Base-by-base conservation (phyloP, 92 coral and sea anemone genomes). In the Blastomussa wellsi region DNA sequence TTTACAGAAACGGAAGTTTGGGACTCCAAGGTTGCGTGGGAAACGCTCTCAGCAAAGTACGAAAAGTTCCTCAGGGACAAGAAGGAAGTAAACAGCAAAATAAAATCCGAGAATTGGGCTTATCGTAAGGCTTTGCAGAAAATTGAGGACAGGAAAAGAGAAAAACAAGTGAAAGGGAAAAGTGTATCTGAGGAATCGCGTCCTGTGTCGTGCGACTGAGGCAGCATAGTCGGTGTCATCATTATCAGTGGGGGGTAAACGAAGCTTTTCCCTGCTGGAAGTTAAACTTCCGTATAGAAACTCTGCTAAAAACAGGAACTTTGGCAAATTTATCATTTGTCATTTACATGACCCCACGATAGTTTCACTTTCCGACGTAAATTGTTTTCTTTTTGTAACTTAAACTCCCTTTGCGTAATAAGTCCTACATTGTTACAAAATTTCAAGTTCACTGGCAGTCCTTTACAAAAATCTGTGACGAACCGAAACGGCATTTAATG, bases 101-200 rank as follows among this genome's bases (percentile, higher is more conserved):
- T 81, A 14, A 76, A 81, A 41, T 35, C 76, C 3, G 85, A 81
- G 67, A n/a, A 44, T 10, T 81, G 85, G 85, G 64, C 85, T 81
- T 68, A 68, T 20, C 74, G 74, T 3, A 68, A 35, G 26, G 74
- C 74, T 4, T 31, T 68, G 39, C 33, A 68, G 39, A 68, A 68
- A 31, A 35, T 29, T 32, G 74, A 68, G 42, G 39, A 35, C 2
- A 68, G 39, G 16, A 24, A 68, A 3, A 29, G 3, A 14, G 74
- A 68, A 35, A 68, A 68, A 31, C 28, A 35, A 19, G 39, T 11
- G 38, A 68, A 35, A 19, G 39, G 10, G 38, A 68, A 33, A 24
- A 35, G 38, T 5, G 13, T 39, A 29, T 33, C 39, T 11, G 37
- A 68, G 74, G 24, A 68, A 16, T 22, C 22, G 22, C 22, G 16